These are phyloP conservation scores for Subacronicta megacephala DNA, from an alignment of 2,888 invertebrate genomes.

Conservation along the genomic window DNA sequence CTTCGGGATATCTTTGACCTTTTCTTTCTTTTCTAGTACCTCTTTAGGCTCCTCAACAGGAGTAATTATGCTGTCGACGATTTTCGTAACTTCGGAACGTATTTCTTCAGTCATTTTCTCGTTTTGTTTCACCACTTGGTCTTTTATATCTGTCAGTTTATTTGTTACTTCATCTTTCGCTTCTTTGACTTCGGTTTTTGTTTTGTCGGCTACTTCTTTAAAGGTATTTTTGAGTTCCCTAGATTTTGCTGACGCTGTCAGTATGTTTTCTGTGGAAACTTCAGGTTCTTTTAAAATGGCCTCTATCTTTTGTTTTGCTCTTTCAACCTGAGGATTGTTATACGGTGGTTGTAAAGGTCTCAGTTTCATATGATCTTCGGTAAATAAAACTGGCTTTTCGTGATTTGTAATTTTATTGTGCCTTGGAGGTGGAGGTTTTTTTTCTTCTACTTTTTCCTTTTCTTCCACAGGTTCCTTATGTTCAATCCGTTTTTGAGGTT, in stretches of 20 bases:
- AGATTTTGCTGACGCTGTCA: conserved; percentile 68
- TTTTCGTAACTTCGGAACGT: conserved; percentile 80
- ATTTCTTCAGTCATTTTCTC: conserved; percentile 75
- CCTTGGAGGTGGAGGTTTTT: conserved; percentile 65
- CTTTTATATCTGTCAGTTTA: conserved; percentile 72
- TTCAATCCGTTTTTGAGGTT: conserved; percentile 43
- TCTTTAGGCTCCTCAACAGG: conserved; percentile 82
- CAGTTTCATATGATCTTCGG: conserved; percentile 79
- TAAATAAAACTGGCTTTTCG: conserved; percentile 65
- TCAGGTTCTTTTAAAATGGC: conserved; percentile 85
- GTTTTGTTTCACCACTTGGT: conserved; percentile 70
- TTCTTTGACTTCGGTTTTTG: conserved; percentile 70
- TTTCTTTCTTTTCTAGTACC: conserved; percentile 52
- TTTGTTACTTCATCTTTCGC: conserved; percentile 67
- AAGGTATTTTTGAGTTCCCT: conserved; percentile 70
- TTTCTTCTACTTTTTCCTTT: conserved; percentile 67
- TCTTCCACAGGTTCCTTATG: conserved; percentile 54
- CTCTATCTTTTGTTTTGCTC: conserved; percentile 85
- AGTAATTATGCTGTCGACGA: conserved; percentile 84
- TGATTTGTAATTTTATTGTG: conserved; percentile 52
- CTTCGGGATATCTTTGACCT: conserved; percentile 53
- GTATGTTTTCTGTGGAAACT: conserved; percentile 83
- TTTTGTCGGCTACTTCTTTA: conserved; percentile 69
- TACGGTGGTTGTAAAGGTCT: conserved; percentile 83
- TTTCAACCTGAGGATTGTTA: conserved; percentile 85